phyloP scores from a whole-genome alignment of 2,113 vertebrate species.

The Leptocoma aspasia region DNA sequence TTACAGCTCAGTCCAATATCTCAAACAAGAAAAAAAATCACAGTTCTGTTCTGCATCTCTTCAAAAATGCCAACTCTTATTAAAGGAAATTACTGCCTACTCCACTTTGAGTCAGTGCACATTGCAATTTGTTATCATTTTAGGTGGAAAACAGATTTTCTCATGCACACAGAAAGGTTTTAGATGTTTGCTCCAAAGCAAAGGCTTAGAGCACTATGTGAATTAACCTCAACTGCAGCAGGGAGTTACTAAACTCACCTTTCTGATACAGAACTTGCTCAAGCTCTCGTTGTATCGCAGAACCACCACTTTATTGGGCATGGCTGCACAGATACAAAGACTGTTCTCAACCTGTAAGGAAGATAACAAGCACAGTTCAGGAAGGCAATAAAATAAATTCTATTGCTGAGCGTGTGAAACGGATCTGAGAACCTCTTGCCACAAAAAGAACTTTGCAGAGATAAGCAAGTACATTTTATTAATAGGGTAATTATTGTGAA shows the following conservation, averaged over 20 bases:
- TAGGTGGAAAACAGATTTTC: neutral
- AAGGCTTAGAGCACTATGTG: neutral
- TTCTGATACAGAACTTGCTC: slow-evolving; percentile 96
- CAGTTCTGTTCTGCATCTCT: neutral
- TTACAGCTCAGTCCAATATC: neutral
- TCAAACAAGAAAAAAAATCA: neutral
- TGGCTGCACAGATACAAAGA: slow-evolving; percentile 96
- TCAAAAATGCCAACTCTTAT: neutral
- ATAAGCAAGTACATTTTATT: neutral
- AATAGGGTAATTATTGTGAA: neutral
- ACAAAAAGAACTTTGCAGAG: neutral
- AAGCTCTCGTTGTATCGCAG: slow-evolving; percentile 95
- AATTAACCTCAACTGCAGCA: neutral
- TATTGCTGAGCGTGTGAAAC: neutral
- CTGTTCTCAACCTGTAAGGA: slow-evolving; percentile 86
- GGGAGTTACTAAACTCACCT: slow-evolving; percentile 71
- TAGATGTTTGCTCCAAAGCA: neutral
- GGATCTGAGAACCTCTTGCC: neutral
- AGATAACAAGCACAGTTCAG: neutral
- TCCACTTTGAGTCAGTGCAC: neutral
- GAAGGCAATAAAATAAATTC: neutral
- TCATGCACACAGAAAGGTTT: neutral
- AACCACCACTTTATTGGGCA: slow-evolving; percentile 93
- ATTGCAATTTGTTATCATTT: neutral
- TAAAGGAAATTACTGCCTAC: slow-evolving; percentile 2